These are phyloP conservation scores for Oreochromis grahami DNA, from an alignment of 2,797 vertebrate species.

Conservation along the genomic window DNA sequence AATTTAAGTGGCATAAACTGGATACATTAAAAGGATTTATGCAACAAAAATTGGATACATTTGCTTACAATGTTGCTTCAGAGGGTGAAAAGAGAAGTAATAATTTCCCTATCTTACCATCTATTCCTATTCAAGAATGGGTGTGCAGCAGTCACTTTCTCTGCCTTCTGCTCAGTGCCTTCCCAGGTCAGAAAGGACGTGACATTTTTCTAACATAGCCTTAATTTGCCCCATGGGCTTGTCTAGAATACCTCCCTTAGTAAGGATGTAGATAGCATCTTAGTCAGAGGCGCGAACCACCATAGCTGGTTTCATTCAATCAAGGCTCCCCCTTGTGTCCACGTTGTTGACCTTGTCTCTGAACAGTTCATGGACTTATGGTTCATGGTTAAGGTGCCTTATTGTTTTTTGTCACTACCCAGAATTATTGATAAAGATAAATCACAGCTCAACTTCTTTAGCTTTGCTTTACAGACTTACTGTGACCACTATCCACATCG, in stretches of 20 bases:
- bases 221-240: not conserved
- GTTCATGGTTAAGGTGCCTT: not conserved
- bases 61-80: not conserved
- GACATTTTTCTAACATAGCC: not conserved
- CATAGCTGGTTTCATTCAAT: not conserved
- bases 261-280: not conserved
- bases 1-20: not conserved
- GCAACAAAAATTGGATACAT: not conserved
- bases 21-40: not conserved
- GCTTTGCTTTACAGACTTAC: not conserved
- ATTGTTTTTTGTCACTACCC: not conserved
- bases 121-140: not conserved
- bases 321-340: not conserved
- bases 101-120: not conserved
- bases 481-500: not conserved
- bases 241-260: not conserved
- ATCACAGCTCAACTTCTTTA: not conserved
- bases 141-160: not conserved
- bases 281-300: not conserved
- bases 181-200: not conserved
- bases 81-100: not conserved
- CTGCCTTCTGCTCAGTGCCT: not conserved
- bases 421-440: not conserved
- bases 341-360: not conserved
- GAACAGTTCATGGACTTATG: not conserved